Evolutionary conservation across 2,113 vertebrate genomes (phyloP), one percentile per base, ranked within the genome.

Genomic region (Trochalopteron elliotii): DNA sequence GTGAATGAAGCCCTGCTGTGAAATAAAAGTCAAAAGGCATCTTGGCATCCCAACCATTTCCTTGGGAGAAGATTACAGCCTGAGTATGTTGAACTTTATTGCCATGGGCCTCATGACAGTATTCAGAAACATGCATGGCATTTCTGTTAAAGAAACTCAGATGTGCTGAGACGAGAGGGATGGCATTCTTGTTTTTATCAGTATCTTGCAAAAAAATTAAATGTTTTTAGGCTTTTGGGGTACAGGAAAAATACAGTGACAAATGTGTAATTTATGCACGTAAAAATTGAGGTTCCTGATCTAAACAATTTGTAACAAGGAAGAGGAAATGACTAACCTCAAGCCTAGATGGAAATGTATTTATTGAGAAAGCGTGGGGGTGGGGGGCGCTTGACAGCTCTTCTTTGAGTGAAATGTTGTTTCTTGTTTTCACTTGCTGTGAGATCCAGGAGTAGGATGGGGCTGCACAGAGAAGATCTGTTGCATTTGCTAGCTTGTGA

Each of bases 11-110:
- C 97, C 98, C 98, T 98, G 98, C 98, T 99, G 98, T 98, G 98
- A 98, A 98, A 97, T 98, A 97, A 97, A 98, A 98, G 98, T 98
- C 98, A 96, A 96, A 98, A 98, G 98, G 98, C 98, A 98, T 99
- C 98, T 98, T 99, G 99, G 99, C 99, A 99, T 99, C 98, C 98
- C 98, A 99, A 98, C 98, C 98, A 99, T 99, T 99, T 99, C 99
- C 99, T 99, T 98, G 96, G 96, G 98, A 98, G 98, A 98, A 98
- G 98, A 99, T 99, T 99, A 98, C 98, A 98, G 98, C 98, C 98
- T 97, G 97, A 98, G 97, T 98, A 98, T 97, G 98, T 98, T 98
- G 98, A 98, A 98, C 98, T 98, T 98, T 98, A 98, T 98, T 98
- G 98, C 98, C 97, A 89, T 98, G 98, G 98, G 98, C 98, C 98